phyloP scores from a whole-genome alignment of 1,140 invertebrate species.

The Tetranychus urticae region DNA sequence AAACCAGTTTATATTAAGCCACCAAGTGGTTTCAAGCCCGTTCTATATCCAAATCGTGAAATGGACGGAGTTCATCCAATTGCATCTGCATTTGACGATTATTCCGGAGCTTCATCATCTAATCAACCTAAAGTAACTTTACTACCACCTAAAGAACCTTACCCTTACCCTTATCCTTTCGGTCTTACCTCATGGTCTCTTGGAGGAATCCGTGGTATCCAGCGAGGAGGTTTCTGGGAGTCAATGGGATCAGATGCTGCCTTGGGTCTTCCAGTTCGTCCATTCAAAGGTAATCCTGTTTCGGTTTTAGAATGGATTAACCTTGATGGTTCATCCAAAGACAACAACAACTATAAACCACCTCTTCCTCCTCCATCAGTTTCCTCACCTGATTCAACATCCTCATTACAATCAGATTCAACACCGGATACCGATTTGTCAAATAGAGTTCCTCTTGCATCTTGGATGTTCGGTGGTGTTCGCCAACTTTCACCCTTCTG shows the following conservation, averaged over 20 bases:
- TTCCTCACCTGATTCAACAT: background rate
- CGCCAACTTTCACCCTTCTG: background rate
- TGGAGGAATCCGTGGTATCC: background rate
- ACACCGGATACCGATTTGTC: too few species aligned
- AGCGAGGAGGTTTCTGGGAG: background rate
- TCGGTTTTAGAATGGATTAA: background rate
- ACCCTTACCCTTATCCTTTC: background rate
- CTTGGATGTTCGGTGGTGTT: background rate
- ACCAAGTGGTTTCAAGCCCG: conserved; percentile 9
- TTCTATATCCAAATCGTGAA: conserved; percentile 5
- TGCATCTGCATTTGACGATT: background rate
- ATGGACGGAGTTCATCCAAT: background rate
- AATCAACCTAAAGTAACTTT: background rate
- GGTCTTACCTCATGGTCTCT: background rate
- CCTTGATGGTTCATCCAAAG: too few species aligned
- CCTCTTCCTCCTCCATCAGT: background rate
- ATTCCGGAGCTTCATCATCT: background rate
- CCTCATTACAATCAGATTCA: background rate
- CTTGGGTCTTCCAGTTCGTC: background rate
- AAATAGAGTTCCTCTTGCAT: background rate
- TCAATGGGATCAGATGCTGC: background rate
- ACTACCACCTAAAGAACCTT: background rate
- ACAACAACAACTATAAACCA: background rate
- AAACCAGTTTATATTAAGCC: conserved; percentile 10
- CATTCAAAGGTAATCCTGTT: background rate